Evolutionary conservation across 2,888 invertebrate species (phyloP).

Genomic region (Auanema sp.): DNA sequence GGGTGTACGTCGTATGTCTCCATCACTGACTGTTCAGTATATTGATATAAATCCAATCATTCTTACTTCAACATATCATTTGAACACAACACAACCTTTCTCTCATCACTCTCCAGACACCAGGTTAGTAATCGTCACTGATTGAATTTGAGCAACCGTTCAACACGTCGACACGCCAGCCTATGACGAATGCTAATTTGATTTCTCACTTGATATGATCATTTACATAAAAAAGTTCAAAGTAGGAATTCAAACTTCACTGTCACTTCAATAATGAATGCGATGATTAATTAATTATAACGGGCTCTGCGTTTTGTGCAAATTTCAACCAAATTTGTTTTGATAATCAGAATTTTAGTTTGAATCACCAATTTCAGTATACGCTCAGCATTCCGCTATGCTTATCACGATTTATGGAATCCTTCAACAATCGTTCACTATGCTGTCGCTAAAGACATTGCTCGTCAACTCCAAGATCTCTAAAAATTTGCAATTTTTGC

Average conservation of each 20-base stretch:
- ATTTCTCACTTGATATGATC: too few species aligned
- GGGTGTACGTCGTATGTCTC: conserved; percentile 33
- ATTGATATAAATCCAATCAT: conserved; percentile 51
- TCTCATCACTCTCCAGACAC: conserved; percentile 48
- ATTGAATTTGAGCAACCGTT: background rate
- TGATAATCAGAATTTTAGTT: background rate
- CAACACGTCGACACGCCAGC: background rate
- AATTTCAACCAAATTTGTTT: too few species aligned
- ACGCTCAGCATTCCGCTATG: conserved; percentile 43
- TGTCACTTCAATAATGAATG: too few species aligned
- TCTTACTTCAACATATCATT: conserved; percentile 42
- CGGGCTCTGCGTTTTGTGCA: too few species aligned
- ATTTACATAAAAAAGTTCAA: too few species aligned
- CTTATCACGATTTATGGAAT: conserved; percentile 55
- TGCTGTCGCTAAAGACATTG: conserved; percentile 47
- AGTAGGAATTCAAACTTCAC: too few species aligned
- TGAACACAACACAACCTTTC: conserved; percentile 53
- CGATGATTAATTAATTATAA: too few species aligned
- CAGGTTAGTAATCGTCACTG: conserved; percentile 23
- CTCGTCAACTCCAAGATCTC: conserved; percentile 45
- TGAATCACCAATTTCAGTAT: conserved; percentile 27
- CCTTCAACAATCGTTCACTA: conserved; percentile 55
- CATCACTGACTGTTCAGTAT: conserved; percentile 33
- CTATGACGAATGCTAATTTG: too few species aligned
- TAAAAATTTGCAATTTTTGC: conserved; percentile 13